Base-by-base conservation (phyloP, 1,140 invertebrate genomes). In the Drosophila pachea region DNA sequence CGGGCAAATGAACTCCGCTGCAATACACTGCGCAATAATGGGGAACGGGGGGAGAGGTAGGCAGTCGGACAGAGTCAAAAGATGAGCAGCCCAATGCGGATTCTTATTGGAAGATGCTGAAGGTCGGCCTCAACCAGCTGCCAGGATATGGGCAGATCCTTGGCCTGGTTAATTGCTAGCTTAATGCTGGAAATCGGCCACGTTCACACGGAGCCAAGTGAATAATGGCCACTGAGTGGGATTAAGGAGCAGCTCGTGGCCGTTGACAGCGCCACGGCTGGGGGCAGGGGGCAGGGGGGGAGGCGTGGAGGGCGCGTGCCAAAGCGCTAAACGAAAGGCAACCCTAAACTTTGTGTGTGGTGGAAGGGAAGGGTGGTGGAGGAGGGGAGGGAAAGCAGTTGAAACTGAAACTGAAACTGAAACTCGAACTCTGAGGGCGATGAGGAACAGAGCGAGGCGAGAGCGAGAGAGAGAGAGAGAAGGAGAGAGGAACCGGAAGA, bases 401-500 rank as follows among this genome's bases (percentile, higher is more conserved):
- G 68, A 71, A 67, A 68, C 56, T 36, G 56, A 73, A 63, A 73
- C 59, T 22, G 22, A 22, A 22, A 22, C 22, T 22, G 22, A 22
- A 22, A 22, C 22, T 22, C 22, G 22, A 22, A 22, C 22, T 22
- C 14, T 12, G 31, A 32, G 29, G 29, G 32, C 50, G 22, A 53
- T 2, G 22, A 11, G 7, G 0, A 22, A 14, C 0, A 14, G 38
- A 4, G 42, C 36, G 48, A 67, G 56, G n/a, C n/a, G n/a, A 58
- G 53, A 72, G 50, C 63, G 63, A 64, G 61, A 12, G 45, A 56
- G 4, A 29, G 62, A 40, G 9, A 33, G 33, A 1, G 35, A n/a
- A 4, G 29, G 22, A 6, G 12, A 11, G 31, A 4, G 29, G 43
- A 5, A 81, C 81, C 82, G 81, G 77, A 84, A 86, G 81, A 84